Conservation (phyloP, 2,113 vertebrate genomes). For the Leptodactylus fuscus region DNA sequence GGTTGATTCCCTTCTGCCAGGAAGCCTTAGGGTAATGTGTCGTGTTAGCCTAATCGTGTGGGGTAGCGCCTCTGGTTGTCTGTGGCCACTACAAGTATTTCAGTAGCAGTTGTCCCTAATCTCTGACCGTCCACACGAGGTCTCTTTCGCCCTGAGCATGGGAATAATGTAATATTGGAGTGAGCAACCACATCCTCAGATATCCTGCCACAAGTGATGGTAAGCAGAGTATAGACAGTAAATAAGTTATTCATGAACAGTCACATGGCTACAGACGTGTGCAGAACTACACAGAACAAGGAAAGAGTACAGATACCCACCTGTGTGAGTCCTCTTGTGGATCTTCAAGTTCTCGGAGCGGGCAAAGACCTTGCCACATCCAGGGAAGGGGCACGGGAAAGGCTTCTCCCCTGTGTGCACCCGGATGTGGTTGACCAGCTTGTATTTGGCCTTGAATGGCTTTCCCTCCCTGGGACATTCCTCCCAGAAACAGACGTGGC, state of each 20-base stretch:
- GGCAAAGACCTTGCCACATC: conserved; percentile 94
- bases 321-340: conserved; percentile 97
- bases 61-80: background rate
- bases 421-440: conserved; percentile 96
- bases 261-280: conserved; percentile 71
- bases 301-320: conserved; percentile 76
- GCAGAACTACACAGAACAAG: conserved; percentile 49
- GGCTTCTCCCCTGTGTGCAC: conserved; percentile 95
- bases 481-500: conserved; percentile 96
- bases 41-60: background rate
- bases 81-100: background rate
- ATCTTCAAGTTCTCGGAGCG: conserved; percentile 97
- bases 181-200: background rate
- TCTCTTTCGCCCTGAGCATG: background rate
- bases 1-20: background rate
- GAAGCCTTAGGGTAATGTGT: too few relatives aligned
- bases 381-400: conserved; percentile 92
- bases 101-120: background rate
- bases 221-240: conserved; percentile 54
- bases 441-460: conserved; percentile 98
- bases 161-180: background rate
- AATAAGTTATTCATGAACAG: conserved; percentile 78
- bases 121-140: conserved; percentile 20
- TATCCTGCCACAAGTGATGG: background rate
- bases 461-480: conserved; percentile 95